phyloP scores from a whole-genome alignment of 2,113 vertebrate genomes.

The Sus scrofa region DNA sequence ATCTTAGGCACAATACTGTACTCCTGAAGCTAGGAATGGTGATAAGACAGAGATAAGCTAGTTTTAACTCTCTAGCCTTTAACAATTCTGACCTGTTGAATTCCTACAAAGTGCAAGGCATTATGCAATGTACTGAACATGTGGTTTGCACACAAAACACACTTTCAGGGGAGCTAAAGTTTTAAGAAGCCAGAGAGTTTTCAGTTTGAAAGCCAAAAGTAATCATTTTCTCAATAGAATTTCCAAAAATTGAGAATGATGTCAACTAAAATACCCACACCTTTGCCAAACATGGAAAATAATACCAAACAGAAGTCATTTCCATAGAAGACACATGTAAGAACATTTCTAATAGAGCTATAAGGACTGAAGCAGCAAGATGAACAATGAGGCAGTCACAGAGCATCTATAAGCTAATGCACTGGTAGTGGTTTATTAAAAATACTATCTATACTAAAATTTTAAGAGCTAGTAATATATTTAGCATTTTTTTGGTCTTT shows the following conservation, averaged over 20 bases:
- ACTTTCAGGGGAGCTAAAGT: not conserved
- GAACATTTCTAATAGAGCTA: not conserved
- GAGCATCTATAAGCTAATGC: constrained; percentile 53
- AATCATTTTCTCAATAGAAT: not conserved
- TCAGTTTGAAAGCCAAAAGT: constrained; percentile 39
- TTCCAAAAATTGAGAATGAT: constrained; percentile 45
- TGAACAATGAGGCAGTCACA: constrained; percentile 11
- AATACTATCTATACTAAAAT: constrained; percentile 75
- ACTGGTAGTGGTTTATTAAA: constrained; percentile 77
- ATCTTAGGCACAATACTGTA: not conserved
- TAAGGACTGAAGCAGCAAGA: not conserved
- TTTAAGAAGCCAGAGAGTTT: constrained; percentile 36
- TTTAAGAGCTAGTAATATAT: constrained; percentile 68
- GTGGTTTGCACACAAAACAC: not conserved
- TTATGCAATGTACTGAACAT: not conserved
- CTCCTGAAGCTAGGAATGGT: constrained; percentile 1
- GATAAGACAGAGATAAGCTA: constrained; percentile 3
- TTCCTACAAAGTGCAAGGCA: not conserved
- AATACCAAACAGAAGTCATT: not conserved
- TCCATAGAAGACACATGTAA: constrained; percentile 34
- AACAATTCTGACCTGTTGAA: constrained; percentile 9
- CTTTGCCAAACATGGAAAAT: not conserved
- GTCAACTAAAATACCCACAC: constrained; percentile 28
- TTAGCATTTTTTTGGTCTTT: constrained; percentile 68
- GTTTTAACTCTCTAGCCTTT: constrained; percentile 44